These are phyloP conservation scores for Bugulina stolonifera DNA, from an alignment of 2,888 invertebrate genomes.

Conservation along the genomic window DNA sequence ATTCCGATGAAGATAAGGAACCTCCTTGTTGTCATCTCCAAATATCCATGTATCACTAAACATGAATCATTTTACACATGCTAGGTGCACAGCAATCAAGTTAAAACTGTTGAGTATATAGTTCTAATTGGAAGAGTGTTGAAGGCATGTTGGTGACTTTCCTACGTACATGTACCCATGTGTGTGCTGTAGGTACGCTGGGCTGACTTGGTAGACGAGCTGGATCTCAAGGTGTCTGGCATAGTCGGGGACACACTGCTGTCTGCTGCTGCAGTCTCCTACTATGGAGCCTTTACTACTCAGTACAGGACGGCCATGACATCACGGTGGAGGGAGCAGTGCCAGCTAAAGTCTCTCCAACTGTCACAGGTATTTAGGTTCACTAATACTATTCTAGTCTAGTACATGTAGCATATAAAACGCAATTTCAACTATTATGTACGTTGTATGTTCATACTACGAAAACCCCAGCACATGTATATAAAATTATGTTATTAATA, in stretches of 20 bases:
- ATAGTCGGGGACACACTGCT: constrained; percentile 50
- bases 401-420: constrained; percentile 52
- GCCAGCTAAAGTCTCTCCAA: constrained; percentile 37
- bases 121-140: too few species aligned
- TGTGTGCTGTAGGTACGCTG: constrained; percentile 42
- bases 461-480: too few species aligned
- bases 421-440: constrained; percentile 37
- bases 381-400: constrained; percentile 41
- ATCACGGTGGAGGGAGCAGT: constrained; percentile 38
- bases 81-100: too few species aligned
- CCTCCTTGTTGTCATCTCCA: too few species aligned
- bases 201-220: constrained; percentile 44
- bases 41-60: too few species aligned
- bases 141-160: too few species aligned
- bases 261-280: constrained; percentile 47
- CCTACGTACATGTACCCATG: too few species aligned
- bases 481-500: too few species aligned
- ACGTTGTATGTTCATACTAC: constrained; percentile 28
- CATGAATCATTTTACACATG: too few species aligned
- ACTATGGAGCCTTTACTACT: constrained; percentile 48
- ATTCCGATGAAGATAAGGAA: too few species aligned
- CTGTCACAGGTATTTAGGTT: constrained; percentile 35
- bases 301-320: constrained; percentile 42
- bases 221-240: constrained; percentile 44
- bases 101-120: too few species aligned